phyloP scores from a whole-genome alignment of 2,113 vertebrate genomes.

The Indicator indicator region DNA sequence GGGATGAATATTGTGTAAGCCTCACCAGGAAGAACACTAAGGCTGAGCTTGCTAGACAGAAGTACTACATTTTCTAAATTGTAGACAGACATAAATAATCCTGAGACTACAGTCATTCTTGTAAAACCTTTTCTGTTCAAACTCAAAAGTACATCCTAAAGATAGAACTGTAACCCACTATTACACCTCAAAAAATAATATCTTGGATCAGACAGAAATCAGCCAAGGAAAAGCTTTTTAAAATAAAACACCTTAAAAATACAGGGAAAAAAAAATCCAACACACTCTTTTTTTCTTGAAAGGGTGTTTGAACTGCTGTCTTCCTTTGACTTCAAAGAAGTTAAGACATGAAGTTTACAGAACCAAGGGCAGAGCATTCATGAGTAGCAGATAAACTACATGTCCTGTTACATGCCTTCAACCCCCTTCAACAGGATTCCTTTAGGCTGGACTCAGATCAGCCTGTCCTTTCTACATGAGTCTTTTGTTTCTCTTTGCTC shows the following conservation, averaged over 20 bases:
- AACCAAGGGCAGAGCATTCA: background rate
- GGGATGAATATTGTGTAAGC: background rate
- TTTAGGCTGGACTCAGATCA: background rate
- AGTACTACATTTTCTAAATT: background rate
- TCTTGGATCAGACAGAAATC: background rate
- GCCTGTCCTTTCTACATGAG: background rate
- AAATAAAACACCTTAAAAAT: background rate
- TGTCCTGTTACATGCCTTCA: background rate
- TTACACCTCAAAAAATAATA: background rate
- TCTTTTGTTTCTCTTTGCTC: background rate
- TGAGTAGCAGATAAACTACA: background rate
- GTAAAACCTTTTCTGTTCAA: background rate
- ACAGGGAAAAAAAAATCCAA: background rate
- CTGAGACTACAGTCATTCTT: background rate
- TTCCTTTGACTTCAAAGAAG: background rate
- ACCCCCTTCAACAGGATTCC: background rate
- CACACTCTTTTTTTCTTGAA: background rate
- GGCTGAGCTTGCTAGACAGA: background rate
- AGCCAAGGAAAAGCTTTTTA: background rate
- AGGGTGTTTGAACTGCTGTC: background rate
- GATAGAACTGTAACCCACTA: background rate
- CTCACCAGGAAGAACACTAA: background rate
- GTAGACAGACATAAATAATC: background rate
- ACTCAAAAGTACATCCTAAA: background rate
- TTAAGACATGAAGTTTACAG: background rate